Conservation (phyloP, 2,797 vertebrate species). For the Neosalanx taihuensis region DNA sequence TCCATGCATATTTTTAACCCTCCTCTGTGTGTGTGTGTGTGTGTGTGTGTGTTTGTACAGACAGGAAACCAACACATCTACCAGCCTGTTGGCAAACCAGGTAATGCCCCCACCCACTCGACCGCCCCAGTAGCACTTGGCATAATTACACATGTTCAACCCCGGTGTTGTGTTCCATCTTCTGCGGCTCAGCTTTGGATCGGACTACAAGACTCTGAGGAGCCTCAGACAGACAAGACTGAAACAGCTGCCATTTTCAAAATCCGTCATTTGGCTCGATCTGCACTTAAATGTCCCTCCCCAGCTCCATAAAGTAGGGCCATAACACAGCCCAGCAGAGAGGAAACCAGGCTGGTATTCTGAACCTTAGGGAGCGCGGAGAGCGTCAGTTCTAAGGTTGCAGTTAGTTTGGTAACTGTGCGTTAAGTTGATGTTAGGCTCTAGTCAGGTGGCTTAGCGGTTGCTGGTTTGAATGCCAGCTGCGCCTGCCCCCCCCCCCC, state of each 20-base stretch:
- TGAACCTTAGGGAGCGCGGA: too few species aligned
- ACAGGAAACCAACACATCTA: conserved; percentile 97
- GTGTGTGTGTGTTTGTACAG: conserved; percentile 70
- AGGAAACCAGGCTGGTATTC: too few species aligned
- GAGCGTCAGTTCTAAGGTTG: too few species aligned
- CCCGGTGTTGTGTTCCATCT: conserved; percentile 37
- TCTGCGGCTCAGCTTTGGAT: background rate
- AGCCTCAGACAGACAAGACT: background rate
- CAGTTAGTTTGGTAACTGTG: too few species aligned
- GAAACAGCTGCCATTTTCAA: background rate
- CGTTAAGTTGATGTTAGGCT: too few species aligned
- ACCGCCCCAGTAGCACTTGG: conserved; percentile 10
- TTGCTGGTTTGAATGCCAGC: too few species aligned
- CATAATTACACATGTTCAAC: conserved; percentile 36
- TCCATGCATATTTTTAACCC: conserved; percentile 40
- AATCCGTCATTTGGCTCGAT: too few species aligned
- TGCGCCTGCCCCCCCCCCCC: too few species aligned
- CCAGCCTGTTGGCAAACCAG: conserved; percentile 95
- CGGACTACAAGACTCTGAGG: background rate
- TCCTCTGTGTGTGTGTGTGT: conserved; percentile 31
- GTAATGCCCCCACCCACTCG: conserved; percentile 67
- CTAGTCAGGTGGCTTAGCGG: too few species aligned
- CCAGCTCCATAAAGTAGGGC: too few species aligned
- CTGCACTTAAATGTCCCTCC: too few species aligned
- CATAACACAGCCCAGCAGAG: too few species aligned